phyloP scores from a whole-genome alignment of 2,888 invertebrate genomes.

The Drosophila basisetae region DNA sequence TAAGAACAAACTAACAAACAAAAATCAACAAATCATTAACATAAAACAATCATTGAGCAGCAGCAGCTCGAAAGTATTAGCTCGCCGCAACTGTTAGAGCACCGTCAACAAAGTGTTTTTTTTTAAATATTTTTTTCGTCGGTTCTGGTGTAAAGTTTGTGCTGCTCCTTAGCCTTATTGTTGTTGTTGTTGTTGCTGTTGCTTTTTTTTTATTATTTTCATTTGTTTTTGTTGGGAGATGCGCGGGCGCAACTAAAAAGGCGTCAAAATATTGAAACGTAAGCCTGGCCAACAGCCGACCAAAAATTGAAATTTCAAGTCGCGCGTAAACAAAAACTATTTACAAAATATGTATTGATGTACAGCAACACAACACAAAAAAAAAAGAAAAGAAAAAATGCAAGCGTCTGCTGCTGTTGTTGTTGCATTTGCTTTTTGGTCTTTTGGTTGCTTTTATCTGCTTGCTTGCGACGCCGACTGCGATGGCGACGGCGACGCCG shows the following conservation, averaged over 20 bases:
- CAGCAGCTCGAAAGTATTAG: conserved; percentile 22
- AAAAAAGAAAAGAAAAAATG: conserved; percentile 15
- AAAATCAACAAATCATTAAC: conserved; percentile 35
- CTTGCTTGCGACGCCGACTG: conserved; percentile 52
- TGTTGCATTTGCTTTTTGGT: conserved; percentile 35
- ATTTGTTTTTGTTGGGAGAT: conserved; percentile 48
- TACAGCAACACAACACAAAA: conserved; percentile 19
- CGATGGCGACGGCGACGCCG: conserved; percentile 5
- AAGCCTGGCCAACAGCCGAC: conserved; percentile 26
- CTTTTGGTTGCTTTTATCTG: conserved; percentile 39
- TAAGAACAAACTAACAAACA: conserved; percentile 38
- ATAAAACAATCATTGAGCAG: conserved; percentile 24
- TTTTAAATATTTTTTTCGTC: conserved; percentile 24
- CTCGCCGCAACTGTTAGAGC: conserved; percentile 13
- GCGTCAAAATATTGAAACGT: conserved; percentile 46
- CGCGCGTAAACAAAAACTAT: conserved; percentile 49
- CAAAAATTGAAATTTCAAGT: conserved; percentile 21
- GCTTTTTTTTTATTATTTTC: conserved; percentile 15
- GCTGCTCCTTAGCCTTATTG: conserved; percentile 37
- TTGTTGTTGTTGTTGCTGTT: neutral
- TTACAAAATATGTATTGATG: neutral
- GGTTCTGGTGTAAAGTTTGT: conserved; percentile 47
- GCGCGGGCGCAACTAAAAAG: conserved; percentile 72
- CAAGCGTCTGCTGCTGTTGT: conserved; percentile 32
- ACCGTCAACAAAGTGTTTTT: conserved; percentile 17